Evolutionary conservation across 1,140 invertebrate species (phyloP).

Genomic region (Drosophila micromelanica): DNA sequence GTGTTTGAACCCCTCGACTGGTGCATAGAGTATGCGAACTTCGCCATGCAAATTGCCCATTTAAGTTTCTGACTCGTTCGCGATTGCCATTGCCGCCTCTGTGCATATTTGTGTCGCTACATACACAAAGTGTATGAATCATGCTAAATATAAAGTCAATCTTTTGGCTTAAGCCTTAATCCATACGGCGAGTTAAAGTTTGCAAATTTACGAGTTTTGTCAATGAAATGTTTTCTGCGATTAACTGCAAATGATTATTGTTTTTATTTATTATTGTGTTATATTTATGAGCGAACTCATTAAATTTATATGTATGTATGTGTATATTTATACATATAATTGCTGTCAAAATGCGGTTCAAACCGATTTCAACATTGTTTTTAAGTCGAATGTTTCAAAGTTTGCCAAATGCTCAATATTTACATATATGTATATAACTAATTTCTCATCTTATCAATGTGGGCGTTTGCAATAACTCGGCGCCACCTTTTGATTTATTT

Average conservation of each 20-base stretch:
- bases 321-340: neutral
- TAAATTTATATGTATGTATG: neutral
- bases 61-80: conserved; percentile 59
- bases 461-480: conserved; percentile 44
- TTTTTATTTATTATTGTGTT: conserved; percentile 20
- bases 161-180: conserved; percentile 49
- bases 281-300: conserved; percentile 8
- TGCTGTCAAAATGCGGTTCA: conserved; percentile 3
- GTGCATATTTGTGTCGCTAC: conserved; percentile 14
- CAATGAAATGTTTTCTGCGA: conserved; percentile 27
- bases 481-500: conserved; percentile 53
- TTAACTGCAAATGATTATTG: conserved; percentile 18
- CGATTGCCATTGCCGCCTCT: conserved; percentile 24
- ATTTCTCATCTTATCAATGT: conserved; percentile 52
- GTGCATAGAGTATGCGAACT: conserved; percentile 46
- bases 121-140: conserved; percentile 54
- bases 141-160: conserved; percentile 76
- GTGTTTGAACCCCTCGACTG: neutral
- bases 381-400: conserved; percentile 16
- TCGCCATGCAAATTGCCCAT: conserved; percentile 50
- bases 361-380: conserved; percentile 23
- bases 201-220: conserved; percentile 29
- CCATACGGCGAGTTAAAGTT: conserved; percentile 34
- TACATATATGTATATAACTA: no score
- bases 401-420: conserved; percentile 1